Conservation (phyloP, 2,888 invertebrate species). For the Mesorhabditis spiculigera region DNA sequence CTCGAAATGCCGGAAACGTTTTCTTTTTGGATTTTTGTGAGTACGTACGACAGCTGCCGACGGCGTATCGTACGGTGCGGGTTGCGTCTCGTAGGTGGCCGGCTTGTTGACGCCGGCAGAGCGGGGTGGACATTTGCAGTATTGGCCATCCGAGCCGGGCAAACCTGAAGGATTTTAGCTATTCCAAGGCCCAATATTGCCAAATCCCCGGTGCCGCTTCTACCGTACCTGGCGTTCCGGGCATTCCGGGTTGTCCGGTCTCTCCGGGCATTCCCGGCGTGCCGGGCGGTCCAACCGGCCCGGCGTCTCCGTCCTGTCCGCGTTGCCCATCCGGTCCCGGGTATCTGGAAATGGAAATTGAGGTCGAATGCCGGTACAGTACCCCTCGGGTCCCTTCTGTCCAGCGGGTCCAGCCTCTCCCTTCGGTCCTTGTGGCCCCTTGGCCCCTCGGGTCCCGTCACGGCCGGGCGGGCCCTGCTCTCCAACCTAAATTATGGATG, state of each 20-base stretch:
- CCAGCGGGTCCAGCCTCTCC: conserved; percentile 48
- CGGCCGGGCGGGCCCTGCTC: conserved; percentile 14
- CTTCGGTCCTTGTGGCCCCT: conserved; percentile 41
- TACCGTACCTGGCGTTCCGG: conserved; percentile 31
- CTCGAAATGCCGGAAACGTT: not conserved
- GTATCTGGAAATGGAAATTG: conserved; percentile 16
- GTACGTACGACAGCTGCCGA: conserved; percentile 14
- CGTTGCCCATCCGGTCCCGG: conserved; percentile 42
- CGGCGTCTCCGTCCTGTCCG: conserved; percentile 38
- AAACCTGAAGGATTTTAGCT: conserved; percentile 7
- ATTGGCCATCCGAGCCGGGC: conserved; percentile 34
- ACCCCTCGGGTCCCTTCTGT: conserved; percentile 42
- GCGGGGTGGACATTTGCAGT: conserved; percentile 44
- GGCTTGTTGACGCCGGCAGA: conserved; percentile 34
- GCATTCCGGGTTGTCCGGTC: conserved; percentile 39
- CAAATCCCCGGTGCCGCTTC: not conserved
- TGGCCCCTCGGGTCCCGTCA: conserved; percentile 35
- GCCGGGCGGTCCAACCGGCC: conserved; percentile 44
- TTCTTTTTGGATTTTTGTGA: not conserved
- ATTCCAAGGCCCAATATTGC: not conserved
- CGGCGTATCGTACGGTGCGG: conserved; percentile 19
- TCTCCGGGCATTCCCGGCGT: conserved; percentile 42
- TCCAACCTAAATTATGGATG: conserved; percentile 8
- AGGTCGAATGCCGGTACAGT: not conserved
- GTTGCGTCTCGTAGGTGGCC: conserved; percentile 16